Conservation (phyloP, 2,888 invertebrate genomes). For the Pelosia muscerda region DNA sequence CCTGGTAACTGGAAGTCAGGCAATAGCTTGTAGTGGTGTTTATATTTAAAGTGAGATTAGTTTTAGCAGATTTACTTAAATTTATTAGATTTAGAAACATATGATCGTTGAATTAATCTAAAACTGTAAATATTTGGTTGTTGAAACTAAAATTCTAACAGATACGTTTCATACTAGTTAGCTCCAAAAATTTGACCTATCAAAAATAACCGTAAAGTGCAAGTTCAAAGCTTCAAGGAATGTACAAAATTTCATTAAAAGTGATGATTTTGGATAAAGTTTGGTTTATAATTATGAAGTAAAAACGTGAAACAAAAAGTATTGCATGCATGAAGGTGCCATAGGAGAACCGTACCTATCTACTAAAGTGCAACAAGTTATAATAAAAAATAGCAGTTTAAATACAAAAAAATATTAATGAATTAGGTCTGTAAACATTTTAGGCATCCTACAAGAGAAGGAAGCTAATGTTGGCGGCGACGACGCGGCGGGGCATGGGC, state of each 20-base stretch:
- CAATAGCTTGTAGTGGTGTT: background rate
- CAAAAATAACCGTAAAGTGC: no score
- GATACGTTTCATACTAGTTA: no score
- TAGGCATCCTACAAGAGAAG: slow-evolving; percentile 46
- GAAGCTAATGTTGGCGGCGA: slow-evolving; percentile 70
- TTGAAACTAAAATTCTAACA: no score
- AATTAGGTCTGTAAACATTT: slow-evolving; percentile 49
- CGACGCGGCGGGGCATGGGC: slow-evolving; percentile 64
- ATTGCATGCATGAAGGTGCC: background rate
- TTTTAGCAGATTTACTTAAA: background rate
- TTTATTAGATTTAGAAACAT: background rate
- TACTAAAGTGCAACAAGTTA: background rate
- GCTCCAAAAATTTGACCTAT: no score
- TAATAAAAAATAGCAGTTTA: background rate
- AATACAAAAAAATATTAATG: slow-evolving; percentile 4
- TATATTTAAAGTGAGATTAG: background rate
- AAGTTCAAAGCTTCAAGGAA: background rate
- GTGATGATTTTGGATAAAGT: background rate
- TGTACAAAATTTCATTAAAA: background rate
- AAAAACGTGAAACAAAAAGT: background rate
- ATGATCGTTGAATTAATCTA: background rate
- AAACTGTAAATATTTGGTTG: no score
- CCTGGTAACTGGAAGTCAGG: background rate
- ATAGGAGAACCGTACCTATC: background rate
- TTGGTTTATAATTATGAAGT: background rate